Conservation (phyloP, 2,888 invertebrate species). For the Dryococelus australis region DNA sequence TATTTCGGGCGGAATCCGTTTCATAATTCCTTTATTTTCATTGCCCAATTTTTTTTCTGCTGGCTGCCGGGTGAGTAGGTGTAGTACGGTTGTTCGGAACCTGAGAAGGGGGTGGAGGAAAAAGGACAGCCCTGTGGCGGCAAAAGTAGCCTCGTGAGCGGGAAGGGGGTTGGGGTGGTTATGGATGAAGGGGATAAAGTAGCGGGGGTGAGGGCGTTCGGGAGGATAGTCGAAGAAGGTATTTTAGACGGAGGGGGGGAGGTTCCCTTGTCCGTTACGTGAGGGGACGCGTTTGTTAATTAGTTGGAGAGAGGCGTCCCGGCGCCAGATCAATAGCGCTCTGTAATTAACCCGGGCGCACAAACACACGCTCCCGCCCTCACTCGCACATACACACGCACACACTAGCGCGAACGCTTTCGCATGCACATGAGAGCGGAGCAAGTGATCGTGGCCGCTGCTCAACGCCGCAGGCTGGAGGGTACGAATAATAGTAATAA, state of each 20-base stretch:
- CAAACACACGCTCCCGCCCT: not conserved
- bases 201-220: not conserved
- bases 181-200: not conserved
- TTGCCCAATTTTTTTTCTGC: not conserved
- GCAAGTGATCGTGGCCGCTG: not conserved
- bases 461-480: not conserved
- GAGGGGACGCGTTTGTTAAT: slow-evolving; percentile 11
- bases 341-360: slow-evolving; percentile 16
- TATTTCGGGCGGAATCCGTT: not conserved
- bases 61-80: not conserved
- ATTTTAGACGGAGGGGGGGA: not conserved
- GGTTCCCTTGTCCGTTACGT: slow-evolving; percentile 10
- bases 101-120: not conserved
- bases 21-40: not conserved
- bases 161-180: no score
- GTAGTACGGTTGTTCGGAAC: not conserved
- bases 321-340: slow-evolving; percentile 16
- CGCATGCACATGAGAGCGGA: not conserved
- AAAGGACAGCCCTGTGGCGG: not conserved
- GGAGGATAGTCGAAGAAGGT: not conserved
- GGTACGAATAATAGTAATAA: not conserved
- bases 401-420: not conserved
- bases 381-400: not conserved
- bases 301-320: slow-evolving; percentile 3
- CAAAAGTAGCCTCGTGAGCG: no score